A percentile compares a stretch with the other conserved stretches of the same genome.
Conservation (phyloP, 2,797 vertebrate species). For the Anableps anableps region DNA sequence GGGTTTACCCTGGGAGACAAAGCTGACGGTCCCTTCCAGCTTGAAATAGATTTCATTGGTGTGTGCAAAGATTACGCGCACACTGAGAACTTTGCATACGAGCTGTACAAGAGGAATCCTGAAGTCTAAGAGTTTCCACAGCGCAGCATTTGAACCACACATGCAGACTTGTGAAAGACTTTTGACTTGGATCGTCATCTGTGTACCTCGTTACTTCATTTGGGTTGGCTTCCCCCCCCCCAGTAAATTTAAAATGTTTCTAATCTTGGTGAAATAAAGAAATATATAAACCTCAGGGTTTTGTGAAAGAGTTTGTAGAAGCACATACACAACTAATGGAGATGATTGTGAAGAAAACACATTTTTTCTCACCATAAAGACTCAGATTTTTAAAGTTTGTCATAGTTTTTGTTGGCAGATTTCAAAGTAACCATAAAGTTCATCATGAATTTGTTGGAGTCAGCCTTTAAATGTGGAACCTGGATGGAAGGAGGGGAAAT, state of each 20-base stretch:
- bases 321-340: too few species aligned
- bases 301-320: not conserved
- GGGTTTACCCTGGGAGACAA: conserved; percentile 94
- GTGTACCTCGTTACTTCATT: not conserved
- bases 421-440: not conserved
- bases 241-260: not conserved
- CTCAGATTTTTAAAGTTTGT: not conserved
- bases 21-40: conserved; percentile 90
- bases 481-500: too few species aligned
- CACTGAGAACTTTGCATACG: conserved; percentile 92
- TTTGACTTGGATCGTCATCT: too few species aligned
- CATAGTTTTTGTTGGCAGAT: not conserved
- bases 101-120: conserved; percentile 85
- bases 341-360: not conserved
- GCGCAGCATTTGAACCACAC: not conserved
- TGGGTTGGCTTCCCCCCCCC: not conserved
- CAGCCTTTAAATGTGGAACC: not conserved
- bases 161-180: not conserved
- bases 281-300: not conserved
- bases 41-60: conserved; percentile 94
- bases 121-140: conserved; percentile 41
- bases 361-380: not conserved
- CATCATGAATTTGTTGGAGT: not conserved
- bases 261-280: not conserved
- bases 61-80: conserved; percentile 87